Evolutionary conservation across 2,113 vertebrate genomes (phyloP), one percentile per base, ranked within the genome.

Genomic region (Pyxicephalus adspersus): DNA sequence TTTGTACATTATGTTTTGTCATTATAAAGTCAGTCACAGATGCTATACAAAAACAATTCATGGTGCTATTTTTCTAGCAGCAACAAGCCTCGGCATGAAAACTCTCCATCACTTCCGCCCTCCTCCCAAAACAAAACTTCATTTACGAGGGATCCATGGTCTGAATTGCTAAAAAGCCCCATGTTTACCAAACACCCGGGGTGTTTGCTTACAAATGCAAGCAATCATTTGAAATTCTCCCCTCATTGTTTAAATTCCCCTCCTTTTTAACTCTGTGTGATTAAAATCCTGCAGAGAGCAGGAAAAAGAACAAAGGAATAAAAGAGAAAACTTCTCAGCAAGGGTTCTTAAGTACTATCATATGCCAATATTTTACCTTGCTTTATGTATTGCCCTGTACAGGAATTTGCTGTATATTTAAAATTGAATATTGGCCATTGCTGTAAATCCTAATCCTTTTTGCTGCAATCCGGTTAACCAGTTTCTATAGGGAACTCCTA

Each of bases 131-230:
- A 73, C 58, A 29, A 64, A 75, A 28, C 51, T 82, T 64, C 58
- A 58, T 65, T 75, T 82, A 75, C 61, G 25, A 51, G 18, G 28
- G 13, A 31, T 81, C 28, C n/a, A 45, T 58, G 28, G 57, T 66
- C 17, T 66, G 22, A 74, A 57, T 74, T 65, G 61, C 60, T 61
- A 60, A 63, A 65, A 66, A 58, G 18, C 25, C 54, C n/a, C 60
- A 29, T 82, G 70, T 82, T 82, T 82, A 82, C 70, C 52, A 58
- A 58, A 66, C 80, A 82, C 70, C 80, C 60, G 63, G 60, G 80
- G 80, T 75, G 70, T 20, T 19, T 55, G 28, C 68, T 81, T 81
- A 73, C 79, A 65, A 52, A 74, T 54, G n/a, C 50, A 38, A 20
- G 60, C 70, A 22, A 75, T 45, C 38, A 50, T 50, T 66, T 26